A percentile compares a stretch with the other conserved stretches of the same genome.
phyloP scores from a whole-genome alignment of 2,888 invertebrate species.

The Clusia tigrina region DNA sequence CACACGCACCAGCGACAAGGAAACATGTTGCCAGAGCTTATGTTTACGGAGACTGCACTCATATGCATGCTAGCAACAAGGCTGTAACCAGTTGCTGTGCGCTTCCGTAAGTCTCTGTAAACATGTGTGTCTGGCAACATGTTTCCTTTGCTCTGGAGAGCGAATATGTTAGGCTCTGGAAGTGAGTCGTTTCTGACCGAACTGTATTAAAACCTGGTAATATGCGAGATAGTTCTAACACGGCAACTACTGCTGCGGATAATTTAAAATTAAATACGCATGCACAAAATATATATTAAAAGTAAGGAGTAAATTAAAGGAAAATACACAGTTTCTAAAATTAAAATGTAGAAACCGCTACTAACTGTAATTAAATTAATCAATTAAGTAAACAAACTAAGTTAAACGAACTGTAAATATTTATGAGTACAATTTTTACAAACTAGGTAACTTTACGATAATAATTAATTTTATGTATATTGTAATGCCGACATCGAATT shows the following conservation, averaged over 20 bases:
- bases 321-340: neutral
- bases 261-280: conserved; percentile 42
- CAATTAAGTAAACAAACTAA: conserved; percentile 1
- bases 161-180: no score
- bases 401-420: neutral
- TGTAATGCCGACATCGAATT: neutral
- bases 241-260: neutral
- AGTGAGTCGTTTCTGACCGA: neutral
- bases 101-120: no score
- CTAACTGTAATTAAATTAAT: neutral
- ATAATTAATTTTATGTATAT: neutral
- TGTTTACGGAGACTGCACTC: no score
- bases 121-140: no score
- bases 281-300: conserved; percentile 31
- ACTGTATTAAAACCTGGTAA: neutral
- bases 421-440: neutral
- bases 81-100: no score
- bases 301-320: neutral
- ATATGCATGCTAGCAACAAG: no score
- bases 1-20: no score
- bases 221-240: neutral
- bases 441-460: neutral
- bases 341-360: neutral
- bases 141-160: no score
- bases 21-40: no score